phyloP scores from a whole-genome alignment of 1,140 invertebrate species.

The Lerema accius region DNA sequence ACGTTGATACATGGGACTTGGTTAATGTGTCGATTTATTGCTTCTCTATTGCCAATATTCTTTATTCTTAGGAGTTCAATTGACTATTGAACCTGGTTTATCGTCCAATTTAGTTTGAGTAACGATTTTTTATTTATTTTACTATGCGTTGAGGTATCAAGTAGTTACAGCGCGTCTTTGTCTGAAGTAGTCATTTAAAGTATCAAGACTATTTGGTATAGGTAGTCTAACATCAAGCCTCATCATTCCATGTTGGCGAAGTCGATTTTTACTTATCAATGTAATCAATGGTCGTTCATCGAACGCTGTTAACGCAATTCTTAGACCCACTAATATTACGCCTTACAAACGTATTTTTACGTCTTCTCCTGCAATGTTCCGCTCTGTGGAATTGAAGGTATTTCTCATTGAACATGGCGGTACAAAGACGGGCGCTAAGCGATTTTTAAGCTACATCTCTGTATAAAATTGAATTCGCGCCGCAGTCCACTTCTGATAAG shows the following conservation, averaged over 20 bases:
- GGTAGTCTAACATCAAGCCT: no score
- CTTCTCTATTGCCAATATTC: conserved; percentile 20
- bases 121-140: no score
- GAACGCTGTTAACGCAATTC: background rate
- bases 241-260: no score
- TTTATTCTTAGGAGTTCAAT: conserved; percentile 17
- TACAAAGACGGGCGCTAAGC: conserved; percentile 45
- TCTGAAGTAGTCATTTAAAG: no score
- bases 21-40: conserved; percentile 28
- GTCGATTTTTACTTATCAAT: no score
- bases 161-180: no score
- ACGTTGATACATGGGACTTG: conserved; percentile 25
- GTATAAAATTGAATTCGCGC: conserved; percentile 33
- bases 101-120: no score
- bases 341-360: conserved; percentile 50
- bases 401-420: conserved; percentile 51
- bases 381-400: conserved; percentile 46
- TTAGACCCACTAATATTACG: conserved; percentile 36
- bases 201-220: no score
- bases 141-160: no score
- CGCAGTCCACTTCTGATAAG: conserved; percentile 29
- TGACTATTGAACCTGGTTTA: conserved; percentile 3
- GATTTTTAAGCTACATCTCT: conserved; percentile 40
- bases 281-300: background rate
- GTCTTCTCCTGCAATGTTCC: conserved; percentile 43